Evolutionary conservation across 92 coral and sea anemone genomes (phyloP).

Genomic region (Phenganax marumi): DNA sequence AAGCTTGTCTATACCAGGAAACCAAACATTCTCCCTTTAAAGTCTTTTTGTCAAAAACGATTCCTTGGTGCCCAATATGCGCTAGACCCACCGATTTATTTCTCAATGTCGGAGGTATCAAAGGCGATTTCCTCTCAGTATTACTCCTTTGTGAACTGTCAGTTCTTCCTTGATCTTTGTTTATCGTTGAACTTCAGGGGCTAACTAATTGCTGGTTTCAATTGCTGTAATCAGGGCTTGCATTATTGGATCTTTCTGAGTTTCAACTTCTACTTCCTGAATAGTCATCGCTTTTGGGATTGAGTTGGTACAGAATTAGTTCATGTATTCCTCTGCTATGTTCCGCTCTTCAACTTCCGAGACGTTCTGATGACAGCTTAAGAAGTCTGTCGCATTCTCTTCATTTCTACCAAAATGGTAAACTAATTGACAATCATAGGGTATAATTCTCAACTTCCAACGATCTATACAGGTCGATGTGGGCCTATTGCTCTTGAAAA

Average conservation of each 20-base stretch:
- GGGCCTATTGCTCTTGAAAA: constrained; percentile 50
- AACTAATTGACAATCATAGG: constrained; percentile 53
- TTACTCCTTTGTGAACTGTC: constrained; percentile 24
- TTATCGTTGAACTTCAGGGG: not conserved
- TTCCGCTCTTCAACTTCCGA: not conserved
- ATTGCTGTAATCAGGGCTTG: not conserved
- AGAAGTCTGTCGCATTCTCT: constrained; percentile 38
- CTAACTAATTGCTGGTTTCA: not conserved
- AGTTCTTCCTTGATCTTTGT: constrained; percentile 36
- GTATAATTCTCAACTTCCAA: constrained; percentile 62
- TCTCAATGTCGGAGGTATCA: constrained; percentile 37
- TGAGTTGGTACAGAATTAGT: not conserved
- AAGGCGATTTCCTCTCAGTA: constrained; percentile 34
- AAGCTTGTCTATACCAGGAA: too few relatives aligned
- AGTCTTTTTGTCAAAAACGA: constrained; percentile 31
- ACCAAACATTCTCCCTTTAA: not conserved
- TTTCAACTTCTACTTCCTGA: not conserved
- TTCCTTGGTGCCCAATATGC: constrained; percentile 41
- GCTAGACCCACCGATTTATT: constrained; percentile 14
- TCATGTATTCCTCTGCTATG: not conserved
- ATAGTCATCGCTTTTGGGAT: not conserved
- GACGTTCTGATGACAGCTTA: too few relatives aligned
- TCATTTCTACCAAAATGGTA: constrained; percentile 60
- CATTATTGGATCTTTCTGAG: not conserved
- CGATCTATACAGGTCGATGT: constrained; percentile 55